Evolutionary conservation across 2,797 vertebrate genomes (phyloP).

Genomic region (Rhabdomys pumilio): DNA sequence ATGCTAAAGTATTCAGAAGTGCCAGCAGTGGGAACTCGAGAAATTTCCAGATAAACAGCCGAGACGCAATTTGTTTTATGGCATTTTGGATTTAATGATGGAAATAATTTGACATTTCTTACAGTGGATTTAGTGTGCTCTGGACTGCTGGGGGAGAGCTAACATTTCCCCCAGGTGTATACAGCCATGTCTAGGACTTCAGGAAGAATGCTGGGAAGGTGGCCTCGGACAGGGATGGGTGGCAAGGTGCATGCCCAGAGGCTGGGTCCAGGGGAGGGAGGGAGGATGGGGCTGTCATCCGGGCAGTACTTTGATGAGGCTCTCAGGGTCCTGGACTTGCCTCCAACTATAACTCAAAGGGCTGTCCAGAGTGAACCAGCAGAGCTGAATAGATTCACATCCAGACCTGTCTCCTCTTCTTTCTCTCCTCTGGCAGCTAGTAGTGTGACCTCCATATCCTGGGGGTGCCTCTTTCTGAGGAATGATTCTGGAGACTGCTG

Average conservation of each 20-base stretch:
- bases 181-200: background rate
- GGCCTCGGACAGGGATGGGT: background rate
- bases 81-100: conserved; percentile 82
- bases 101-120: conserved; percentile 80
- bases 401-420: background rate
- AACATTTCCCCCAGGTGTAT: background rate
- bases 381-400: too few species aligned
- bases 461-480: background rate
- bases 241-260: too few species aligned
- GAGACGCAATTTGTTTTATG: conserved; percentile 80
- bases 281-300: background rate
- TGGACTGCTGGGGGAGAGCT: background rate
- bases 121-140: conserved; percentile 66
- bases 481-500: background rate
- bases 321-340: background rate
- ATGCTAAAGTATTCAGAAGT: conserved; percentile 58
- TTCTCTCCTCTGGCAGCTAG: background rate
- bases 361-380: background rate
- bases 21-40: conserved; percentile 14
- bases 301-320: background rate
- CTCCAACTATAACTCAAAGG: background rate
- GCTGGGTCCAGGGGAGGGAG: background rate
- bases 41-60: conserved; percentile 75
- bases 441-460: background rate
- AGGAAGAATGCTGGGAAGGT: background rate